Evolutionary conservation across 2,113 vertebrate genomes (phyloP).

Genomic region (Embiotoca jacksoni): DNA sequence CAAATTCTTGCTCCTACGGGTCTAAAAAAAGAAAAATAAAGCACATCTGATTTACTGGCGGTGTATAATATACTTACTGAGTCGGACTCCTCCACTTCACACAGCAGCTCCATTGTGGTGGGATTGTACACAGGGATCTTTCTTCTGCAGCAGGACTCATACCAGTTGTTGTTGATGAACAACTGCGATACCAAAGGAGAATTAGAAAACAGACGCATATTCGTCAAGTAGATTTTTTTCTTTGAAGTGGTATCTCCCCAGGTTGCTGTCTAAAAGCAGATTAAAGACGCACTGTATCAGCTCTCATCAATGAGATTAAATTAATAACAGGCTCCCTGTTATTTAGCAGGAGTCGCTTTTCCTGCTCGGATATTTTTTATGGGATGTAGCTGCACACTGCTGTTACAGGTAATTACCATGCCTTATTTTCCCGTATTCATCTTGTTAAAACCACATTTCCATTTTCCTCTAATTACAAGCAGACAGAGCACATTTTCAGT

Average conservation of each 20-base stretch:
- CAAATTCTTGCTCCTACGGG: background rate
- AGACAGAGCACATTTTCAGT: background rate
- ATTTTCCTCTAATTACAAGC: constrained; percentile 8
- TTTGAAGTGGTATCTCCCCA: background rate
- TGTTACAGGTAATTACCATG: constrained; percentile 14
- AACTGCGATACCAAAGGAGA: constrained; percentile 77
- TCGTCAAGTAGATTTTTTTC: too few relatives aligned
- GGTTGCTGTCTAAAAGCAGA: constrained; percentile 4
- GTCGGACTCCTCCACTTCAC: constrained; percentile 90
- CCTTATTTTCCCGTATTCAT: constrained; percentile 8
- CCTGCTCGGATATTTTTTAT: background rate
- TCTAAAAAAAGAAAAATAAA: background rate
- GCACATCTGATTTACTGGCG: background rate
- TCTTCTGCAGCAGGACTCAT: constrained; percentile 86
- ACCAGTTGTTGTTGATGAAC: constrained; percentile 94
- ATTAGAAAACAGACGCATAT: background rate
- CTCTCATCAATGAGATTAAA: constrained; percentile 6
- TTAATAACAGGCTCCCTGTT: constrained; percentile 11
- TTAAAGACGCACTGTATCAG: constrained; percentile 27
- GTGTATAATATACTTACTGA: constrained; percentile 74
- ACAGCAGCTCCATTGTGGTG: constrained; percentile 88
- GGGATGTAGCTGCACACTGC: constrained; percentile 23
- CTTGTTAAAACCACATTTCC: background rate
- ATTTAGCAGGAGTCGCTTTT: too few relatives aligned
- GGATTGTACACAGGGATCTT: constrained; percentile 90